These are phyloP conservation scores for Microtus californicus DNA, from an alignment of 2,797 vertebrate species.

Conservation along the genomic window DNA sequence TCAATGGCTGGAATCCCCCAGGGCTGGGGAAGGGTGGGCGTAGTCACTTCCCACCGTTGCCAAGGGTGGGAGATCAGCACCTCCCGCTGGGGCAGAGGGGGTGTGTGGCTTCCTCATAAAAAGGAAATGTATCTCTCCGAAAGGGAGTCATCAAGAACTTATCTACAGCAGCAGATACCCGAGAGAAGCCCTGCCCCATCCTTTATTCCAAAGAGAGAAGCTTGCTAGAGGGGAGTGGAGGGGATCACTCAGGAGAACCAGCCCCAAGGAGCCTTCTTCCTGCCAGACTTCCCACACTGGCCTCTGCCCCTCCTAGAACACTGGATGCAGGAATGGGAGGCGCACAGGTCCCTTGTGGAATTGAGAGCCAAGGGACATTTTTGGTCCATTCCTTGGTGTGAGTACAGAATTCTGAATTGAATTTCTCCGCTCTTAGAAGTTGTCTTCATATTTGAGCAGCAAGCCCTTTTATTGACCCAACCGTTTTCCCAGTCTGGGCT, in stretches of 20 bases:
- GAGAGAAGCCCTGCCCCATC: conserved; percentile 55
- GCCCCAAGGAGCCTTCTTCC: not conserved
- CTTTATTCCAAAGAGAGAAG: not conserved
- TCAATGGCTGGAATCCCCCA: conserved; percentile 58
- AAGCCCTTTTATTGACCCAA: not conserved
- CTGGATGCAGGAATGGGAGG: not conserved
- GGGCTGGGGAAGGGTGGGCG: conserved; percentile 70
- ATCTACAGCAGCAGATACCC: conserved; percentile 74
- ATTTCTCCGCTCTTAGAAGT: not conserved
- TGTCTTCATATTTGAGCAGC: not conserved
- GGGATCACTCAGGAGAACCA: not conserved
- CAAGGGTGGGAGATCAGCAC: conserved; percentile 58
- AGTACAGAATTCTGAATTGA: not conserved
- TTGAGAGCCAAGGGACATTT: not conserved
- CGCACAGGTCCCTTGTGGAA: not conserved
- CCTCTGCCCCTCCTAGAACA: not conserved
- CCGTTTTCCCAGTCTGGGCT: not conserved
- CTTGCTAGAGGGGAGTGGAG: not conserved
- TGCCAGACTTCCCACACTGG: not conserved
- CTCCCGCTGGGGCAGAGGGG: conserved; percentile 31
- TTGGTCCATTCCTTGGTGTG: not conserved
- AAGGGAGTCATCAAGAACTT: conserved; percentile 67
- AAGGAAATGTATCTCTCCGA: conserved; percentile 70
- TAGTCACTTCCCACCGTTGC: conserved; percentile 69
- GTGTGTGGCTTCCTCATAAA: conserved; percentile 77